Evolutionary conservation across 92 coral and sea anemone species (phyloP), one percentile per base, ranked within the genome.

Genomic region (Diadumene lineata): DNA sequence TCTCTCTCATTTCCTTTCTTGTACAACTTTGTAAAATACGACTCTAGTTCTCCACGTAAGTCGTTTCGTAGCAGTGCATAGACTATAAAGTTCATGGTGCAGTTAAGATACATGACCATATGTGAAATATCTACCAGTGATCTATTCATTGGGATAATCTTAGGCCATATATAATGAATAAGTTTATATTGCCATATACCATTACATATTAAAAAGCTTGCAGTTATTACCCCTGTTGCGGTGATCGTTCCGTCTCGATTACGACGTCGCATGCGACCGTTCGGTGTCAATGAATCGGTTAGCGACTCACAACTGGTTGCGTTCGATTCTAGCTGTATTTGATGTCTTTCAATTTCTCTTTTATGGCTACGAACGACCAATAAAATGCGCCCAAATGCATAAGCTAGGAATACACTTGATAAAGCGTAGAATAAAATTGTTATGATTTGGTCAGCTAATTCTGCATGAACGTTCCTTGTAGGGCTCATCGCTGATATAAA

Each of bases 21-120:
- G 66, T 31, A 72, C 21, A 72, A 31, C 60, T 26, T 56, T 0
- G 23, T 56, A 26, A 56, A 56, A 57, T 56, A 56, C 22, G 66
- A 34, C 17, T 56, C 66, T 11, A 74, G n/a, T 28, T 74, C 79
- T 32, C 48, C 69, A 23, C 79, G 31, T 17, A 74, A 16, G n/a
- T 74, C 79, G 19, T 63, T 74, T 24, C 79, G 60, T 60, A 74
- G 44, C 18, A 74, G 29, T 0, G 79, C 79, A 46, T 74, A 74
- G 25, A 74, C 79, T 17, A 74, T 32, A 31, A 74, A 60, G 43
- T 74, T 74, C 70, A 74, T 46, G 7, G 69, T 34, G 30, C 69
- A 62, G 7, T 46, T 74, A 8, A 30, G 62, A 25, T 74, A 74
- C 17, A 60, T 25, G 2, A 63, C 69, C 11, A 74, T 1, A 11